These are phyloP conservation scores for Temnothorax rugatulus DNA, from an alignment of 2,888 invertebrate genomes.

Conservation along the genomic window DNA sequence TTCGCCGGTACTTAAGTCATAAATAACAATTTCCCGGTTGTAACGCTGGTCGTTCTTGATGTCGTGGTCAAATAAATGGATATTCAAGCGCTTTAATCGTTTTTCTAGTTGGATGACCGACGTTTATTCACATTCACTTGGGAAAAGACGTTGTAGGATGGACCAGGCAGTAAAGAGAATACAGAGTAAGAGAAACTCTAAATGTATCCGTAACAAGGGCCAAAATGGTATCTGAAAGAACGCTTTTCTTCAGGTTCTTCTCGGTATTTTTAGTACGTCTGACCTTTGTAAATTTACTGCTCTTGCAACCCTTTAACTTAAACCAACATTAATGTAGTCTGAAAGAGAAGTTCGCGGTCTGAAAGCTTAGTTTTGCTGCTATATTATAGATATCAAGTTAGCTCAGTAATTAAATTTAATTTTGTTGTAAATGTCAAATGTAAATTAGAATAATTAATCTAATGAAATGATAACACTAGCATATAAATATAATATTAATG, in stretches of 20 bases:
- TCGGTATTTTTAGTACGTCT: slow-evolving; percentile 2
- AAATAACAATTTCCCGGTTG: slow-evolving; percentile 16
- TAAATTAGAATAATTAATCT: background rate
- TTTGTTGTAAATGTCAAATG: background rate
- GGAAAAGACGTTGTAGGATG: background rate
- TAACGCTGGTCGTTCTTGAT: slow-evolving; percentile 12
- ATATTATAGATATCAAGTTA: slow-evolving; percentile 14
- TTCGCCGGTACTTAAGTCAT: slow-evolving; percentile 3
- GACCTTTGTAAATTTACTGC: slow-evolving; percentile 27
- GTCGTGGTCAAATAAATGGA: slow-evolving; percentile 12
- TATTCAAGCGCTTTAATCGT: slow-evolving; percentile 37
- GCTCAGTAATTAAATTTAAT: slow-evolving; percentile 12
- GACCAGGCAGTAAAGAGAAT: background rate
- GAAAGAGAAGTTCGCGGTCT: background rate
- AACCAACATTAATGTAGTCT: slow-evolving; percentile 2
- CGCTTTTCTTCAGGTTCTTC: slow-evolving; percentile 5
- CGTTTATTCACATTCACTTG: slow-evolving; percentile 3
- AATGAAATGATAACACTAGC: background rate
- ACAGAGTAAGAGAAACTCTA: background rate
- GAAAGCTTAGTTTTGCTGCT: slow-evolving; percentile 7
- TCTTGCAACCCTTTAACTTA: slow-evolving; percentile 1
- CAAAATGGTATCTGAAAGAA: slow-evolving; percentile 28
- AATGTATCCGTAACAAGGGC: background rate
- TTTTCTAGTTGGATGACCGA: slow-evolving; percentile 33
- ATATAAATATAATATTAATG: background rate